These are phyloP conservation scores for Holcopasites calliopsidis DNA, from an alignment of 1,140 invertebrate species.

Conservation along the genomic window DNA sequence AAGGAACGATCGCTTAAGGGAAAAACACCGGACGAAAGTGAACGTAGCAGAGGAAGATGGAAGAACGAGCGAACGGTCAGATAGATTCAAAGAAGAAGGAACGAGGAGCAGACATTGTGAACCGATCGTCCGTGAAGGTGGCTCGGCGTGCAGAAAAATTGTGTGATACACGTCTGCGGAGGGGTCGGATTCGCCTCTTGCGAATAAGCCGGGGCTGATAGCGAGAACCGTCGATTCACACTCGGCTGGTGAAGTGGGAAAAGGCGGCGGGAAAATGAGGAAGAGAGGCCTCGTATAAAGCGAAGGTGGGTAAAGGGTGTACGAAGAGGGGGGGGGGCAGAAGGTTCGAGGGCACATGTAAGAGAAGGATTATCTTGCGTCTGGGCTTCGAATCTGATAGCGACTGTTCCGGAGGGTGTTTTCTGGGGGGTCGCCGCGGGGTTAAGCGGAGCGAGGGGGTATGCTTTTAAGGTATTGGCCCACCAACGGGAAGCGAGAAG, in stretches of 20 bases:
- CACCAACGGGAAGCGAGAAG: slow-evolving; percentile 57
- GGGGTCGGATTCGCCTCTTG: slow-evolving; percentile 51
- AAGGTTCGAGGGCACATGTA: slow-evolving; percentile 66
- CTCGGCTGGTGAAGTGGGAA: slow-evolving; percentile 53
- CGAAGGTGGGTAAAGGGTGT: not conserved
- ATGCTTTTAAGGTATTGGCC: slow-evolving; percentile 74
- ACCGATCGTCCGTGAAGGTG: slow-evolving; percentile 53
- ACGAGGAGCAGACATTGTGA: slow-evolving; percentile 36
- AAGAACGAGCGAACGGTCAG: slow-evolving; percentile 4
- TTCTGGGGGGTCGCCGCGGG: slow-evolving; percentile 29
- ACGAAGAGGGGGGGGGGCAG: slow-evolving; percentile 43
- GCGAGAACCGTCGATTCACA: slow-evolving; percentile 69
- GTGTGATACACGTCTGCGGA: slow-evolving; percentile 58
- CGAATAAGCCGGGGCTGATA: slow-evolving; percentile 71
- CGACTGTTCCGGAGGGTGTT: slow-evolving; percentile 50
- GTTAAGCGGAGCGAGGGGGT: slow-evolving; percentile 35
- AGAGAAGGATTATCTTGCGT: slow-evolving; percentile 75
- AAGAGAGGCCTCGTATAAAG: no score
- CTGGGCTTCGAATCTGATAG: slow-evolving; percentile 69
- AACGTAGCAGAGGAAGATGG: not conserved
- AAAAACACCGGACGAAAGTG: not conserved
- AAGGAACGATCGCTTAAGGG: not conserved
- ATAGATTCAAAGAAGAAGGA: not conserved
- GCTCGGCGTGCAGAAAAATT: slow-evolving; percentile 64
- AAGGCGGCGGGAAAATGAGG: not conserved